These are phyloP conservation scores for Limulus polyphemus DNA, from an alignment of 2,888 invertebrate species.

Conservation along the genomic window DNA sequence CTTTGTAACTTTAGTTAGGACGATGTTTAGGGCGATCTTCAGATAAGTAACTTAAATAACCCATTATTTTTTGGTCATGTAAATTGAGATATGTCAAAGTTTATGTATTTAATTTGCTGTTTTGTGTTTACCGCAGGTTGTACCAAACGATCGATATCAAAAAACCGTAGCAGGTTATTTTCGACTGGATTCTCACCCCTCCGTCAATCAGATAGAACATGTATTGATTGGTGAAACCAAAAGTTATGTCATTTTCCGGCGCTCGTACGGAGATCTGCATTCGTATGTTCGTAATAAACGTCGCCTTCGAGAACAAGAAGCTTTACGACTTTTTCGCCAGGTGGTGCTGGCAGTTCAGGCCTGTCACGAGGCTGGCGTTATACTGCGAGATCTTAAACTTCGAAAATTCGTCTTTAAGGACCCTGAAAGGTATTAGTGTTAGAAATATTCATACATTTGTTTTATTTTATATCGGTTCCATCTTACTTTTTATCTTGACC, in stretches of 20 bases:
- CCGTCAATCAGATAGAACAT: slow-evolving; percentile 44
- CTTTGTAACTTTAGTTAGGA: too few species aligned
- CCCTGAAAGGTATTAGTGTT: slow-evolving; percentile 65
- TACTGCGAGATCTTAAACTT: slow-evolving; percentile 86
- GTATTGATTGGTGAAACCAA: slow-evolving; percentile 54
- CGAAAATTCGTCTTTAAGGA: slow-evolving; percentile 94
- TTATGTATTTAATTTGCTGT: too few species aligned
- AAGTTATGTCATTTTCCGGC: slow-evolving; percentile 56
- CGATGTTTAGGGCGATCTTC: too few species aligned
- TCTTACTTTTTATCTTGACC: too few species aligned
- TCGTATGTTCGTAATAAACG: slow-evolving; percentile 78
- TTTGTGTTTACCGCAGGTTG: slow-evolving; percentile 30
- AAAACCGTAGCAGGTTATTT: slow-evolving; percentile 73
- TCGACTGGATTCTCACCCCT: slow-evolving; percentile 52
- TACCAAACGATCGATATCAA: slow-evolving; percentile 34
- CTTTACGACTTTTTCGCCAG: slow-evolving; percentile 72
- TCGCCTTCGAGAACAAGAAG: slow-evolving; percentile 73
- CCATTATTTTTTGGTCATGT: too few species aligned
- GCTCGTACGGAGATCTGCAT: slow-evolving; percentile 79
- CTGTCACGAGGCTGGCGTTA: slow-evolving; percentile 85
- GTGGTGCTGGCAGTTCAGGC: slow-evolving; percentile 79
- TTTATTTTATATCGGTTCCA: too few species aligned
- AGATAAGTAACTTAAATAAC: too few species aligned
- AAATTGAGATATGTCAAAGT: too few species aligned
- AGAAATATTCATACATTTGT: too few species aligned